Percentiles rank a stretch among this genome's conserved stretches.
phyloP scores from a whole-genome alignment of 2,797 vertebrate species.

The Sebastiscus tertius region DNA sequence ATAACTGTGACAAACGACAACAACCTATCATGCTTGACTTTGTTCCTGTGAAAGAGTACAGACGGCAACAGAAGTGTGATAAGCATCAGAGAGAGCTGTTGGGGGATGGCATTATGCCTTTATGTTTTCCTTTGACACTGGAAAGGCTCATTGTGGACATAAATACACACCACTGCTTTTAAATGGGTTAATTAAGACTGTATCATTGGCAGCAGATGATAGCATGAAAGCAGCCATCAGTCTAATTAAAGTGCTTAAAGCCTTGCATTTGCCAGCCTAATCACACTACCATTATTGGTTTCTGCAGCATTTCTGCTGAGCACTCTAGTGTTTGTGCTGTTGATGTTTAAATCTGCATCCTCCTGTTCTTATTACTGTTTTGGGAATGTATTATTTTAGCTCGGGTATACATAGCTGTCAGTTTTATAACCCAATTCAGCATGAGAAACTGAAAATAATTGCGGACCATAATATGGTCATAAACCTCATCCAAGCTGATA shows the following conservation, averaged over 20 bases:
- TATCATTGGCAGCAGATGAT: slow-evolving; percentile 80
- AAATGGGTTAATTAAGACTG: slow-evolving; percentile 83
- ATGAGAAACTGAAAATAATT: slow-evolving; percentile 50
- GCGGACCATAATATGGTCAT: slow-evolving; percentile 32
- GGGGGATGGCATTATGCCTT: slow-evolving; percentile 55
- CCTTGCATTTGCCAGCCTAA: slow-evolving; percentile 66
- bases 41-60: slow-evolving; percentile 1
- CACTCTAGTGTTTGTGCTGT: slow-evolving; percentile 32
- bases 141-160: slow-evolving; percentile 74
- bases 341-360: slow-evolving; percentile 49
- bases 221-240: slow-evolving; percentile 76
- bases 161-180: slow-evolving; percentile 77
- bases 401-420: slow-evolving; percentile 46
- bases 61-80: slow-evolving; percentile 41
- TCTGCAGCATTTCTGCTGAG: slow-evolving; percentile 55
- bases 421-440: slow-evolving; percentile 54
- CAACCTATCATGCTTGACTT: slow-evolving; percentile 14
- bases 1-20: slow-evolving; percentile 5
- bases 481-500: slow-evolving; percentile 38
- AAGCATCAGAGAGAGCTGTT: slow-evolving; percentile 59
- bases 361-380: slow-evolving; percentile 41
- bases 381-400: slow-evolving; percentile 44
- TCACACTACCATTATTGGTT: slow-evolving; percentile 55
- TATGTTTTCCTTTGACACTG: slow-evolving; percentile 68
- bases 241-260: slow-evolving; percentile 78